Percentiles rank a stretch among this genome's conserved stretches.
These are phyloP conservation scores for Rhamphomyia laevipes DNA, from an alignment of 2,888 invertebrate species.

Conservation along the genomic window DNA sequence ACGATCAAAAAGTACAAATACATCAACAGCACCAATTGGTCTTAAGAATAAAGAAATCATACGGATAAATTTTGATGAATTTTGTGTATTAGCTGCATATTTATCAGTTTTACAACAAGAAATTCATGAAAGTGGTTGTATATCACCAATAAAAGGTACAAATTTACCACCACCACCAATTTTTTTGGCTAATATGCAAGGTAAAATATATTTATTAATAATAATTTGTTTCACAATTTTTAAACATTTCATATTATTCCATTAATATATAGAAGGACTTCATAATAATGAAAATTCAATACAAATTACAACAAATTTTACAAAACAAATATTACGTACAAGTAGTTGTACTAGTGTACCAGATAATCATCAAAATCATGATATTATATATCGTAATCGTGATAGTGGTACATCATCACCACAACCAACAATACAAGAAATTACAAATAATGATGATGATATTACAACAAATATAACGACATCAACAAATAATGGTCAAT, in stretches of 20 bases:
- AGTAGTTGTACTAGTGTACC: conserved; percentile 34
- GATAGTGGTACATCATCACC: conserved; percentile 39
- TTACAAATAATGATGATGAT: not conserved
- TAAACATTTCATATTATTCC: not conserved
- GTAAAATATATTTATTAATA: conserved; percentile 9
- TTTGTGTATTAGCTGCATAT: conserved; percentile 37
- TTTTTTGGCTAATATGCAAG: conserved; percentile 35
- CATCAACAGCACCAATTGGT: not conserved
- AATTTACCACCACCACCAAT: conserved; percentile 38
- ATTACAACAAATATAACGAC: not conserved
- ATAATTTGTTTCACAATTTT: not conserved
- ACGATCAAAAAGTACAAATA: conserved; percentile 10
- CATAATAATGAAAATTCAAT: conserved; percentile 19
- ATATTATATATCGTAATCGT: conserved; percentile 28
- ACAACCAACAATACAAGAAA: conserved; percentile 23
- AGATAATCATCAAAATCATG: conserved; percentile 24
- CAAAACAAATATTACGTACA: conserved; percentile 33
- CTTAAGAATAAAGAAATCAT: conserved; percentile 9
- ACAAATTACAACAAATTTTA: conserved; percentile 8
- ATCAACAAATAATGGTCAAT: conserved; percentile 13
- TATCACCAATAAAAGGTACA: conserved; percentile 38
- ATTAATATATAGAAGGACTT: conserved; percentile 13
- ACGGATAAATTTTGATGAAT: conserved; percentile 33
- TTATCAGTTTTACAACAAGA: conserved; percentile 37
- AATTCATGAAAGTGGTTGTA: conserved; percentile 38